phyloP scores from a whole-genome alignment of 1,140 invertebrate genomes.

The Hylyphantes graminicola region DNA sequence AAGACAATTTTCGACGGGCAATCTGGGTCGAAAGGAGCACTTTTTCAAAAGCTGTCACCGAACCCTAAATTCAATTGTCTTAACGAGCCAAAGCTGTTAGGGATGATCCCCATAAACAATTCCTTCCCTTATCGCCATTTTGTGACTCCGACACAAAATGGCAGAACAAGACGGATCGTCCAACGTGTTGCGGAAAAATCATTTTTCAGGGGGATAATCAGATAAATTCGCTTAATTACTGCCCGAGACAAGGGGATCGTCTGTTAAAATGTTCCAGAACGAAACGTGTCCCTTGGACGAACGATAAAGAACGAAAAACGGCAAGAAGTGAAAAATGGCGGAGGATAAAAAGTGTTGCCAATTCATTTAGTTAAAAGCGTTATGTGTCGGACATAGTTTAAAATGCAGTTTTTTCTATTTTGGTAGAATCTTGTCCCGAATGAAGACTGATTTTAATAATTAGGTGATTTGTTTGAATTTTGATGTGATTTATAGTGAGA shows the following conservation, averaged over 20 bases:
- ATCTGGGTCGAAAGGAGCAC: not conserved
- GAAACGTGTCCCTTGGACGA: not conserved
- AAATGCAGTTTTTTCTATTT: slow-evolving; percentile 4
- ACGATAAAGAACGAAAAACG: not conserved
- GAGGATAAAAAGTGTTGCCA: slow-evolving; percentile 8
- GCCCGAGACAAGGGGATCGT: slow-evolving; percentile 9
- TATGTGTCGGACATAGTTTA: slow-evolving; percentile 17
- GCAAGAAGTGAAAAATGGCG: not conserved
- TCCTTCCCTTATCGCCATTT: slow-evolving; percentile 9
- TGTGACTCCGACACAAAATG: slow-evolving; percentile 18
- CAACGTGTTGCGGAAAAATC: slow-evolving; percentile 14
- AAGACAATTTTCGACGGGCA: not conserved
- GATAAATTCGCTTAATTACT: slow-evolving; percentile 51
- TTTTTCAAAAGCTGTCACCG: slow-evolving; percentile 17
- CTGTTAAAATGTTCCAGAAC: slow-evolving; percentile 14
- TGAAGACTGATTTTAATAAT: too few species aligned
- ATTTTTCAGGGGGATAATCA: slow-evolving; percentile 53
- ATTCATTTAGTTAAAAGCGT: slow-evolving; percentile 47
- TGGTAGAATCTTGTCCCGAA: too few species aligned
- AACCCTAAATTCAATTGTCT: slow-evolving; percentile 42
- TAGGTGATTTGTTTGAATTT: too few species aligned
- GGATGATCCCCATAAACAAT: slow-evolving; percentile 29
- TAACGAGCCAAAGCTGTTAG: slow-evolving; percentile 16
- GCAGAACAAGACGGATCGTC: slow-evolving; percentile 38
- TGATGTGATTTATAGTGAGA: too few species aligned